Evolutionary conservation across 1,140 invertebrate species (phyloP).

Genomic region (Pomacea maculata): DNA sequence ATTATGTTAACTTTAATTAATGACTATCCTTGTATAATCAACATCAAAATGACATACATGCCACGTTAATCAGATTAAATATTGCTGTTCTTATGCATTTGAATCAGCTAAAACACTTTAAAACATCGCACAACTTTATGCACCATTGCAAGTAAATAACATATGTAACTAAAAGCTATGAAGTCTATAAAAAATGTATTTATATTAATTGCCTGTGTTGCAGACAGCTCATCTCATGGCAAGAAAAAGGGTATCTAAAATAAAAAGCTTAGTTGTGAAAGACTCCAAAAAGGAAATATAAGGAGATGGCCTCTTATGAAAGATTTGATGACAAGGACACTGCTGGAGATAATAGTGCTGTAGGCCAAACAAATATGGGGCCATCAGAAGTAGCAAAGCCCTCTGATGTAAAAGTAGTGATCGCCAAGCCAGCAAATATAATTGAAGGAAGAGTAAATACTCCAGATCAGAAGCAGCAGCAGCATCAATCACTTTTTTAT

Average conservation of each 20-base stretch:
- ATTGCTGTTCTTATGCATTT: too few relatives aligned
- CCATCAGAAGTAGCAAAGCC: not conserved
- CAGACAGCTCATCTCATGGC: too few relatives aligned
- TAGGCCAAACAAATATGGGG: slow-evolving; percentile 8
- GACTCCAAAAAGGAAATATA: not conserved
- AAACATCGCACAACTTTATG: too few relatives aligned
- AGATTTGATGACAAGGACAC: slow-evolving; percentile 33
- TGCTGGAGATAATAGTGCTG: slow-evolving; percentile 12
- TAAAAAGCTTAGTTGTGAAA: not conserved
- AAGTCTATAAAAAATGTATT: too few relatives aligned
- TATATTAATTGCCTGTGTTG: too few relatives aligned
- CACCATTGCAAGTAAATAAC: too few relatives aligned
- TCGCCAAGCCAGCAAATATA: not conserved
- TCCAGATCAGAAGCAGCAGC: slow-evolving; percentile 33
- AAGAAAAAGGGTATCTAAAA: not conserved
- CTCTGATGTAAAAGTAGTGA: not conserved
- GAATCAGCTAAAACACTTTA: too few relatives aligned
- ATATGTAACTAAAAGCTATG: too few relatives aligned
- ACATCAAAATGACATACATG: too few relatives aligned
- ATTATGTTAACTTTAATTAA: too few relatives aligned
- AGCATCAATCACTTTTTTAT: slow-evolving; percentile 16
- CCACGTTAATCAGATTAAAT: too few relatives aligned
- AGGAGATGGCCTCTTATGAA: slow-evolving; percentile 38
- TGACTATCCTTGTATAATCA: too few relatives aligned
- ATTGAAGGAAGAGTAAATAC: slow-evolving; percentile 28